Evolutionary conservation across 2,797 vertebrate species (phyloP), one percentile per base, ranked within the genome.

Genomic region (Cuculus canorus): DNA sequence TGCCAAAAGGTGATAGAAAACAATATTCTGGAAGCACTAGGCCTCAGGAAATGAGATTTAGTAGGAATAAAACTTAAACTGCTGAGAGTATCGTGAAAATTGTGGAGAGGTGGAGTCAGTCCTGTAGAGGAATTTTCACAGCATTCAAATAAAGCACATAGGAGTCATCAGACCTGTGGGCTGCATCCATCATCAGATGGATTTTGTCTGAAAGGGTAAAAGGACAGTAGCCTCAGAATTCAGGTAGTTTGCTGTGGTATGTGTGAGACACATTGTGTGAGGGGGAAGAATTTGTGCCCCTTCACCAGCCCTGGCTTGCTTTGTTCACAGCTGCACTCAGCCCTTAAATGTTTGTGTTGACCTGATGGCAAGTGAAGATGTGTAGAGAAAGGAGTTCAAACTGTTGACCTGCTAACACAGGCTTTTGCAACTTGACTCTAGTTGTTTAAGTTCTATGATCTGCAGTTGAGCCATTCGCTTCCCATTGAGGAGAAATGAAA

Each of bases 271-370:
- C 18, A 3, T 30, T 35, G 27, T 13, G 30, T 16, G 66, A 88
- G 28, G 53, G 41, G 66, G 57, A 90, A 94, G 92, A 66, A 84
- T 88, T 39, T 0, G 1, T 82, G 81, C 63, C 86, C 70, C 39
- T 88, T 86, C 8, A 11, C 54, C 82, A 76, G 63, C 12, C 1
- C 70, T 37, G 73, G n/a, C 28, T 90, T 18, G 28, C 80, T 90
- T 94, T 95, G 77, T 82, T 96, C 91, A 78, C 88, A 95, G 82
- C 91, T 90, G 91, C 1, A 0, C 85, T 95, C 61, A 90, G 64
- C 65, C 80, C 90, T 94, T 84, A 84, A 94, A 84, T 95, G 72
- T 95, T 95, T 95, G 91, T 87, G 84, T 89, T 89, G 89, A 95
- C 89, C 92, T 59, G 82, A 70, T 81, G 76, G 94, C 89, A 87